Percentiles rank a stretch among this genome's conserved stretches.
Conservation (phyloP, 2,797 vertebrate species). For the Parotocinclus haroldoi region DNA sequence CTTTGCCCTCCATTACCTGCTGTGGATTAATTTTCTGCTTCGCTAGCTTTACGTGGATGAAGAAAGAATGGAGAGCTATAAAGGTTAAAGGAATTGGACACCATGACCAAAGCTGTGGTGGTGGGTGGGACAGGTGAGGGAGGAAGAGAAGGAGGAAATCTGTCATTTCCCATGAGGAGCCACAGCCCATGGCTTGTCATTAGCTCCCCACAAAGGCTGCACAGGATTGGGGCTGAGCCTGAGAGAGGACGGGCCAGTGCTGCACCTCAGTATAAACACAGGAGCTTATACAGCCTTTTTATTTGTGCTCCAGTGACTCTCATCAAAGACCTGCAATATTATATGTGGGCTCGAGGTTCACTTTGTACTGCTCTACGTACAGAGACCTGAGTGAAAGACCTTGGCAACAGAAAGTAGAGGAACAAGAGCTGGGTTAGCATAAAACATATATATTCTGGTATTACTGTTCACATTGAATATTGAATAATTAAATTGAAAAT, state of each 20-base stretch:
- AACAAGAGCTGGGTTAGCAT: constrained; percentile 11
- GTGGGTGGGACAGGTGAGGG: constrained; percentile 14
- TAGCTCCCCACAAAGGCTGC: constrained; percentile 30
- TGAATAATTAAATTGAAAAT: no score
- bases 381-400: constrained; percentile 31
- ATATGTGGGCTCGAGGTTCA: constrained; percentile 31
- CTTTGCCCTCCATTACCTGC: constrained; percentile 47
- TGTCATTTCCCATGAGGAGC: constrained; percentile 26
- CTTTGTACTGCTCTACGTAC: constrained; percentile 36
- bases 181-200: constrained; percentile 42
- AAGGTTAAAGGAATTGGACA: constrained; percentile 27
- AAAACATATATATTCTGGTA: neutral
- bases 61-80: constrained; percentile 2
- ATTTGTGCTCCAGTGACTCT: constrained; percentile 47
- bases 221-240: constrained; percentile 14
- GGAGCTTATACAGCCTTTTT: constrained; percentile 31
- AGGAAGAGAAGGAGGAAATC: constrained; percentile 32
- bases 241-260: constrained; percentile 7
- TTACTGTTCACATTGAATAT: neutral
- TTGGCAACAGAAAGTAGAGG: neutral
- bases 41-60: constrained; percentile 29
- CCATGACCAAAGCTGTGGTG: constrained; percentile 12
- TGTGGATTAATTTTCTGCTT: constrained; percentile 50
- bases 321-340: constrained; percentile 52
- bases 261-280: constrained; percentile 42